Evolutionary conservation across 2,797 vertebrate species (phyloP), one percentile per base, ranked within the genome.

Genomic region (Siniperca undulata): DNA sequence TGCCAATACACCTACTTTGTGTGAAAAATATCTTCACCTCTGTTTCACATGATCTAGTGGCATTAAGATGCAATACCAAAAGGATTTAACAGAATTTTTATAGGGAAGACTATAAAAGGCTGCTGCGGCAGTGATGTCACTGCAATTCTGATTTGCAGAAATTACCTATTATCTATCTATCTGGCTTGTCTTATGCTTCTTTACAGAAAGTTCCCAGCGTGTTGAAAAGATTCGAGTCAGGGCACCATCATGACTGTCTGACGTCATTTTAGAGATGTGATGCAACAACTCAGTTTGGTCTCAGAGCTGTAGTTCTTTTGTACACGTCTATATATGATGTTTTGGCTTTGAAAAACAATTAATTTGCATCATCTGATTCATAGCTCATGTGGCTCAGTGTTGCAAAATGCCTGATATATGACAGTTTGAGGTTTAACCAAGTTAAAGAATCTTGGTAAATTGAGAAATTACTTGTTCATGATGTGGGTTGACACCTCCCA

Each of bases 61-160:
- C 20, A 53, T 38, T 22, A 46, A 83, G 40, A 52, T 40, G 8
- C 17, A 50, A 30, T 0, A 50, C 17, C 30, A 14, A 27, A 22
- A 22, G 38, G 50, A 70, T 14, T 66, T 4, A 19, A 16, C 2
- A 0, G 64, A 59, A 61, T 36, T 61, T 27, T 55, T 34, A 4
- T 30, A 30, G 3, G 27, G 27, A 30, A 30, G 50, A 52, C 24
- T 10, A 20, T 9, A 44, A 70, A 70, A 14, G 66, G 27, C 40
- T 8, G 3, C 19, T 27, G 58, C 3, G 30, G 13, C 38, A n/a
- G 46, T 40, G 65, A 58, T 55, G 36, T 58, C 65, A 59, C 52
- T 11, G n/a, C 22, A 38, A 36, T 42, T 2, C 61, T 77, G 55
- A 75, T 27, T 64, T 75, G 58, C 70, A 84, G 55, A 67, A 71